These are phyloP conservation scores for Laspeyria flexula DNA, from an alignment of 2,888 invertebrate species.

Conservation along the genomic window DNA sequence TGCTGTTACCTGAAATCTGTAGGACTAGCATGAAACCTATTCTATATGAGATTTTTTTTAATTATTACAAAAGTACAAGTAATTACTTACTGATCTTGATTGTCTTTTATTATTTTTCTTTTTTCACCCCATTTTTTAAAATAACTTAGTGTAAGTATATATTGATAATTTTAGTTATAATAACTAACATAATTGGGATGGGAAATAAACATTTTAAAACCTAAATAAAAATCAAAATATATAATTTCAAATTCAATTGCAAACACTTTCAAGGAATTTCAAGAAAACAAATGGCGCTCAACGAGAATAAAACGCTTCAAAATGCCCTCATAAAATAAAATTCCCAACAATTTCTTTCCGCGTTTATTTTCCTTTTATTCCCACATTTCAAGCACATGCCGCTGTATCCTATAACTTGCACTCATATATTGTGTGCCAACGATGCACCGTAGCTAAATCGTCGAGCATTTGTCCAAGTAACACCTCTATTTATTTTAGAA, in stretches of 20 bases:
- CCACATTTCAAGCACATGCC: slow-evolving; percentile 27
- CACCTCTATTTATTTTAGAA: slow-evolving; percentile 73
- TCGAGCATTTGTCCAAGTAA: slow-evolving; percentile 71
- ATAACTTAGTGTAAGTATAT: no score
- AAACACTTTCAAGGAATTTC: background rate
- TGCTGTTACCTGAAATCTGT: no score
- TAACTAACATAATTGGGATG: no score
- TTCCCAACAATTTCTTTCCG: slow-evolving; percentile 5
- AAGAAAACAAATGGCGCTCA: background rate
- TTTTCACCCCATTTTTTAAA: no score
- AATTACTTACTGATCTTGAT: no score
- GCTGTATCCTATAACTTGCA: slow-evolving; percentile 34
- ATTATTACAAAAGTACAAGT: no score
- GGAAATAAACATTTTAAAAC: no score
- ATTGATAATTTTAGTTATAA: no score
- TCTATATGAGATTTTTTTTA: no score
- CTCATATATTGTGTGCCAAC: slow-evolving; percentile 44
- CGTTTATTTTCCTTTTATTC: slow-evolving; percentile 24
- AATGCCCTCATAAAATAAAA: slow-evolving; percentile 9
- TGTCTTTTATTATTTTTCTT: no score
- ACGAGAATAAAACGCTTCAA: background rate
- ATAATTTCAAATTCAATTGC: background rate
- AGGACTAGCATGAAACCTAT: no score
- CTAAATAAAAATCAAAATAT: no score
- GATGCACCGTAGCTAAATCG: slow-evolving; percentile 67